Conservation (phyloP, 2,113 vertebrate genomes). For the Seriola quinqueradiata region DNA sequence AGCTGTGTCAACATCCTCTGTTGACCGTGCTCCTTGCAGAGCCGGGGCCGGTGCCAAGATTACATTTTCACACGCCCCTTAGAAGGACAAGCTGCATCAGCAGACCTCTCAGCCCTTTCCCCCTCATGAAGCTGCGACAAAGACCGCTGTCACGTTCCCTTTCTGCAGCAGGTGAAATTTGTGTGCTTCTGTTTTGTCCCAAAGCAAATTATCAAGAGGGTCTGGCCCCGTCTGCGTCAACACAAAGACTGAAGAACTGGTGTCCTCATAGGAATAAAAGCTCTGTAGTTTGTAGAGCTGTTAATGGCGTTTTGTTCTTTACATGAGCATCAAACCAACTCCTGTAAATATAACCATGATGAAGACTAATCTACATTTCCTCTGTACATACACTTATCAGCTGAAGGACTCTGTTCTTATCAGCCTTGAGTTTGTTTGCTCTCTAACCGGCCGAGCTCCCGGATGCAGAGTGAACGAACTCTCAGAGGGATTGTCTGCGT, state of each 20-base stretch:
- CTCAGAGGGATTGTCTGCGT: slow-evolving; percentile 41
- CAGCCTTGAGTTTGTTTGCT: slow-evolving; percentile 59
- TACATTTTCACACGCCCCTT: slow-evolving; percentile 72
- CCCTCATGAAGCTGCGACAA: slow-evolving; percentile 47
- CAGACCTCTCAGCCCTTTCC: slow-evolving; percentile 52
- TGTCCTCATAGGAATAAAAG: too few species aligned
- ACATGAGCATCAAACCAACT: not conserved
- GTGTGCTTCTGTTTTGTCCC: not conserved
- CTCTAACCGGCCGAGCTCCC: slow-evolving; percentile 35
- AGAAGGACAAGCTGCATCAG: slow-evolving; percentile 59
- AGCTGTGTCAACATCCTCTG: slow-evolving; percentile 73
- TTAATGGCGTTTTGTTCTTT: not conserved
- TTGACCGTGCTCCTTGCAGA: slow-evolving; percentile 63
- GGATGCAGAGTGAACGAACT: slow-evolving; percentile 43
- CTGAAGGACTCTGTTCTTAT: slow-evolving; percentile 42
- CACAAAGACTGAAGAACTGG: not conserved
- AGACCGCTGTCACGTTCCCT: slow-evolving; percentile 38
- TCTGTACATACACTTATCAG: not conserved
- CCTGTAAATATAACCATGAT: not conserved
- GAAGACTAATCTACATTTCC: not conserved
- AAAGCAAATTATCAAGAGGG: not conserved
- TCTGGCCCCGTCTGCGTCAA: not conserved
- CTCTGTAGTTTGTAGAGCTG: not conserved
- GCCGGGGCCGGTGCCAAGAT: slow-evolving; percentile 60
- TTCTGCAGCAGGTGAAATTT: slow-evolving; percentile 60